Base-by-base conservation (phyloP, 2,113 vertebrate genomes). In the Dipodomys ordii region DNA sequence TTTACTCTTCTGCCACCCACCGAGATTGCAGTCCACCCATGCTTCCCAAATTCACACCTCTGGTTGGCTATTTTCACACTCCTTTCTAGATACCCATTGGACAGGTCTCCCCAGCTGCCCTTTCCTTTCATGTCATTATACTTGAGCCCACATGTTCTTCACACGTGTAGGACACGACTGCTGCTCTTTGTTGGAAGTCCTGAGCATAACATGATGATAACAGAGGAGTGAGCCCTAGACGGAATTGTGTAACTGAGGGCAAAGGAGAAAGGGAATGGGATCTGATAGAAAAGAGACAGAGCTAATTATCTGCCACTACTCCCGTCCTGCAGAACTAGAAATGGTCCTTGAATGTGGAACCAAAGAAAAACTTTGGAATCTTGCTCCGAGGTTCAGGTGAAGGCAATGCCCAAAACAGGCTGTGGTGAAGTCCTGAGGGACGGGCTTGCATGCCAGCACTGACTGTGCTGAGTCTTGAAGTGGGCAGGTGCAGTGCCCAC, bases 241-340 rank as follows among this genome's bases (percentile, higher is more conserved):
- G 74, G 39, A 71, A 57, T 91, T 84, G 16, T 23, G 91, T 27
- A 53, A 79, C 35, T 32, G 39, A 80, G 2, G 49, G 46, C 44
- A 78, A 53, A 18, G 12, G 16, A 5, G 76, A 11, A 19, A 80
- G 22, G 64, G 49, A 23, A 49, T 25, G 3, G 9, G 8, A 35
- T 88, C 83, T 82, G 62, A 53, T 9, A 80, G 92, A 46, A 79
- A 74, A 87, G 49, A 71, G 68, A 73, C 65, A 64, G 91, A 65
- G 13, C 27, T 30, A 65, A 87, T 77, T 53, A 49, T 10, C 28
- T 87, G 49, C 22, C 23, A 90, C 7, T 20, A 53, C 20, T 74
- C 49, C 39, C 49, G 20, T 65, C 39, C 28, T 49, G 57, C 15
- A 30, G 11, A 87, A 35, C 46, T 7, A 6, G 64, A 84, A 44